Conservation (phyloP, 2,888 invertebrate species). For the Drosophila vallismaia region DNA sequence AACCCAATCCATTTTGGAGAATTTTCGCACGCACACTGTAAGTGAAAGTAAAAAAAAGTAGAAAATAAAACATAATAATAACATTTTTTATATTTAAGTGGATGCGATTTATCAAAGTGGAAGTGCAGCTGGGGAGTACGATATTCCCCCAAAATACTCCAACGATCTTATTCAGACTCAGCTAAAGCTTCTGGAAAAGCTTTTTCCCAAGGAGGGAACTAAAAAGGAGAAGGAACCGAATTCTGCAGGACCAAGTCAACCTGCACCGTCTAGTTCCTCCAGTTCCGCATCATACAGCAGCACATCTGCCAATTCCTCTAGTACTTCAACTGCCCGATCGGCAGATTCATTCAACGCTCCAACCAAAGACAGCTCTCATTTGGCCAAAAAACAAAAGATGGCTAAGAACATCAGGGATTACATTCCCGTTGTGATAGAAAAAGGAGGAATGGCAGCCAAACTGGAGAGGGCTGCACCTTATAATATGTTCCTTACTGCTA, state of each 20-base stretch:
- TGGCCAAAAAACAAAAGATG: constrained; percentile 80
- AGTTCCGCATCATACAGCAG: constrained; percentile 2
- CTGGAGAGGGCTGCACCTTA: constrained; percentile 89
- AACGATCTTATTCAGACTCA: constrained; percentile 87
- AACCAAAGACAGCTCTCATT: constrained; percentile 60
- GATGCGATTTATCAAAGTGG: constrained; percentile 86
- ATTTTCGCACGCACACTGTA: constrained; percentile 92
- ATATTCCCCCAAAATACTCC: constrained; percentile 86
- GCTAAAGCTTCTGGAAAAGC: constrained; percentile 85
- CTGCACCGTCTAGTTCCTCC: constrained; percentile 4
- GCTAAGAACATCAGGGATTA: constrained; percentile 81
- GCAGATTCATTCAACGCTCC: background rate
- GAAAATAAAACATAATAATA: background rate
- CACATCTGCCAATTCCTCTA: constrained; percentile 30
- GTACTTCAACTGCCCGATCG: constrained; percentile 3
- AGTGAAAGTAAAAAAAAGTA: constrained; percentile 17
- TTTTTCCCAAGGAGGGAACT: constrained; percentile 65
- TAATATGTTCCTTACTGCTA: constrained; percentile 90
- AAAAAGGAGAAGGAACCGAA: constrained; percentile 24
- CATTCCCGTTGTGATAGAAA: constrained; percentile 86
- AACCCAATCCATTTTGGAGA: constrained; percentile 94
- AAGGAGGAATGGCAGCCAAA: constrained; percentile 88
- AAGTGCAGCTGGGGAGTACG: constrained; percentile 83
- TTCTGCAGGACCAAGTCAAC: background rate
- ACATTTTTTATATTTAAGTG: constrained; percentile 84